Conservation (phyloP, 1,140 invertebrate species). For the silkworm (Bombyx mori) region ASM3026992v2 NC_085132.1:9372501-9373000, state of each 20-base stretch:
- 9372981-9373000: no score
- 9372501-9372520: slow-evolving; percentile 20
- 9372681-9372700: slow-evolving; percentile 1
- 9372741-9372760: slow-evolving; percentile 27
- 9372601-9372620: slow-evolving; percentile 34
- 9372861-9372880: no score
- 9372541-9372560: slow-evolving; percentile 17
- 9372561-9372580: slow-evolving; percentile 35
- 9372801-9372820: no score
- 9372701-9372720: slow-evolving; percentile 5
- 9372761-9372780: slow-evolving; percentile 13
- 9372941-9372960: no score
- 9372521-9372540: slow-evolving; percentile 8
- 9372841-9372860: no score
- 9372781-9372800: no score
- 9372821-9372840: no score
- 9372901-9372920: no score
- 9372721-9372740: background rate
- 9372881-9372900: no score
- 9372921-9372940: no score
- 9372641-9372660: slow-evolving; percentile 43
- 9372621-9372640: slow-evolving; percentile 58
- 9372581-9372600: slow-evolving; percentile 20
- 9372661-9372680: slow-evolving; percentile 32
- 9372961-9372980: no score